A percentile compares a stretch with the other conserved stretches of the same genome.
Evolutionary conservation across 2,797 vertebrate species (phyloP).

Genomic region (Onychomys arenicola): DNA sequence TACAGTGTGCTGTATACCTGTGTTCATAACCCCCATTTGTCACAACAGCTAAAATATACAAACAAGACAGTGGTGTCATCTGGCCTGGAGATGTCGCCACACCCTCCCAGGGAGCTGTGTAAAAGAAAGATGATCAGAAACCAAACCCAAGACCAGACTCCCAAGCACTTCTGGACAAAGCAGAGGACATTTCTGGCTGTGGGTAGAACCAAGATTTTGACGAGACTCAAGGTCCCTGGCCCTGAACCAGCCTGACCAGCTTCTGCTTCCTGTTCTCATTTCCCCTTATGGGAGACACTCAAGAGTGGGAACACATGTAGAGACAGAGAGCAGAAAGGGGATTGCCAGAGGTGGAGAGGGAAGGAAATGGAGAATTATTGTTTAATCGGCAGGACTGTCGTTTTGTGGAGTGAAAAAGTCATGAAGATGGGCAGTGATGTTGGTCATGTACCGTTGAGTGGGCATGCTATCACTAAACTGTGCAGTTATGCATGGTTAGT

Average conservation of each 20-base stretch:
- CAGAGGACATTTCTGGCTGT: not conserved
- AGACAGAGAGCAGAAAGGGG: not conserved
- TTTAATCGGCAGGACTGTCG: not conserved
- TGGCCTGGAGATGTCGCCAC: not conserved
- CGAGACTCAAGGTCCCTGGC: not conserved
- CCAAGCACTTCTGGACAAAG: not conserved
- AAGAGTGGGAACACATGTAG: not conserved
- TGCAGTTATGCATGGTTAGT: not conserved
- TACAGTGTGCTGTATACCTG: not conserved
- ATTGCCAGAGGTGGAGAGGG: too few relatives aligned
- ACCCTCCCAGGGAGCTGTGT: not conserved
- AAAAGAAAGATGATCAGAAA: not conserved
- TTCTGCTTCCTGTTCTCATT: not conserved
- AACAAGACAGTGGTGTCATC: not conserved
- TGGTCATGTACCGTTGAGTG: not conserved
- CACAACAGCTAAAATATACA: not conserved
- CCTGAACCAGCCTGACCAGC: not conserved
- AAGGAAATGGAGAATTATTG: not conserved
- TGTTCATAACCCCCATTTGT: not conserved
- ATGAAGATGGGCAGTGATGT: not conserved
- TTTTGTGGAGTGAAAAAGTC: not conserved
- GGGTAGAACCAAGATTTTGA: not conserved
- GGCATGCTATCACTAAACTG: not conserved
- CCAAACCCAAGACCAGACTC: not conserved
- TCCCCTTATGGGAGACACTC: not conserved